A percentile compares a stretch with the other conserved stretches of the same genome.
phyloP scores from a whole-genome alignment of 2,888 invertebrate species.

The Macroteleia sp. region DNA sequence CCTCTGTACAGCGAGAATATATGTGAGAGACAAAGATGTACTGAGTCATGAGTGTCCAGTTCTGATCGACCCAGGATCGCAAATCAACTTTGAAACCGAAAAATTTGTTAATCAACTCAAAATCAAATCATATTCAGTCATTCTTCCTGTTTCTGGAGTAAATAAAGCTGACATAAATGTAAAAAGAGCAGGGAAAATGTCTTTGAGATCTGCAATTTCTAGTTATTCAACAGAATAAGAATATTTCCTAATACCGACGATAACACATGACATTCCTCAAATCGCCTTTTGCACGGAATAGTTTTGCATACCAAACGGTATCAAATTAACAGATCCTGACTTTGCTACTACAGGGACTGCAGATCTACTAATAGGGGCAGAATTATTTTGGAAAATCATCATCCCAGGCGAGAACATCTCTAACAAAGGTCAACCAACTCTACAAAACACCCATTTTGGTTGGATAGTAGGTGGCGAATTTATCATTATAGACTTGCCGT shows the following conservation, averaged over 20 bases:
- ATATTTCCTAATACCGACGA: neutral
- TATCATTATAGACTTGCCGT: neutral
- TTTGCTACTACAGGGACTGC: neutral
- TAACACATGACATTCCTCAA: slow-evolving; percentile 8
- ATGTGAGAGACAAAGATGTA: neutral
- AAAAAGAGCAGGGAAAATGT: neutral
- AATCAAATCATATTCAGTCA: neutral
- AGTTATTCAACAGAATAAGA: neutral
- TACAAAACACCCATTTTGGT: slow-evolving; percentile 8
- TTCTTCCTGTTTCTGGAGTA: slow-evolving; percentile 2
- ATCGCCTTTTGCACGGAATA: neutral
- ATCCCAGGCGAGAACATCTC: neutral
- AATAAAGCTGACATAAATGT: neutral
- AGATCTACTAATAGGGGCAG: slow-evolving; percentile 10
- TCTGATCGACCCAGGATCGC: slow-evolving; percentile 2
- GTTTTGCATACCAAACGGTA: slow-evolving; percentile 1
- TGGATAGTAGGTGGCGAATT: slow-evolving; percentile 15
- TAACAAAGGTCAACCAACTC: slow-evolving; percentile 1
- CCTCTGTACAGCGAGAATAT: neutral
- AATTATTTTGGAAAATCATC: slow-evolving; percentile 18
- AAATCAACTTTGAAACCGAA: slow-evolving; percentile 2
- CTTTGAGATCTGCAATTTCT: slow-evolving; percentile 1
- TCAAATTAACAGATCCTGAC: slow-evolving; percentile 16
- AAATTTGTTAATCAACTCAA: neutral
- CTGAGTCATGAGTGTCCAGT: neutral